These are phyloP conservation scores for Pygocentrus nattereri DNA, from an alignment of 2,797 vertebrate species.

Conservation along the genomic window DNA sequence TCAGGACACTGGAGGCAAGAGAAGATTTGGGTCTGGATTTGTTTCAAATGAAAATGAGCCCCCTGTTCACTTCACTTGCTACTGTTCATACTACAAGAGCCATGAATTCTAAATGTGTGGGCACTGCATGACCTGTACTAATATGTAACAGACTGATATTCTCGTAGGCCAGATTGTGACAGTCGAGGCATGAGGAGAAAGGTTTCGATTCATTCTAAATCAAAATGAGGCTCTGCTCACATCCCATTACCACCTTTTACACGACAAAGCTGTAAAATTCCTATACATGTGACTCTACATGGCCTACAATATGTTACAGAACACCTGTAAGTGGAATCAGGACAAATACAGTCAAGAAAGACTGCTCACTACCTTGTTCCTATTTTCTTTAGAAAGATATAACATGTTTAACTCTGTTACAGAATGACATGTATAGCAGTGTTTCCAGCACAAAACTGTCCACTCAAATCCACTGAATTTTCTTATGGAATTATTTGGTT, in stretches of 20 bases:
- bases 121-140: background rate
- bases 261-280: slow-evolving; percentile 5
- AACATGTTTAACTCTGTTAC: background rate
- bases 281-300: background rate
- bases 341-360: background rate
- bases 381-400: background rate
- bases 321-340: background rate
- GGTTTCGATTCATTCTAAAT: background rate
- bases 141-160: background rate
- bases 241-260: background rate
- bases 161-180: background rate
- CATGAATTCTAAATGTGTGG: background rate
- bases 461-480: background rate
- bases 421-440: background rate
- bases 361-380: background rate
- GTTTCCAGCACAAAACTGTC: background rate
- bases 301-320: background rate
- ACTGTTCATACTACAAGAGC: background rate
- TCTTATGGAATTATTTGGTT: background rate
- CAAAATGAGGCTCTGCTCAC: background rate
- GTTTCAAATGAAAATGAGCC: slow-evolving; percentile 2
- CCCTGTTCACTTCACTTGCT: background rate
- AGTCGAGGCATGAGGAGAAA: background rate
- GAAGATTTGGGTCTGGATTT: background rate
- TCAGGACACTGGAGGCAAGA: slow-evolving; percentile 87